Evolutionary conservation across 1,140 invertebrate species (phyloP).

Genomic region (Trigoniulus corallinus): DNA sequence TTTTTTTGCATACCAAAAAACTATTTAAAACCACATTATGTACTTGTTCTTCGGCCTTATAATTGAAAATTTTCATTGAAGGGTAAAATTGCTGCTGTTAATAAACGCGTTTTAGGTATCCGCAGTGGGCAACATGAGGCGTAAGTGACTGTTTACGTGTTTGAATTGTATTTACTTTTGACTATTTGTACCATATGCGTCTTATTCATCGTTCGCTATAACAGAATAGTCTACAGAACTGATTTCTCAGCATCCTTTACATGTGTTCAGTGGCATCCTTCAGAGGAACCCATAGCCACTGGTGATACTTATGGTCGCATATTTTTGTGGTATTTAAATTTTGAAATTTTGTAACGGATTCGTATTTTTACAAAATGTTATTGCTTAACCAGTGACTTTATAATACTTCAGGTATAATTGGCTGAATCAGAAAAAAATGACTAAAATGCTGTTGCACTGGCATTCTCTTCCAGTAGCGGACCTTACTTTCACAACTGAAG

Average conservation of each 20-base stretch:
- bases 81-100: no score
- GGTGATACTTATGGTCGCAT: not conserved
- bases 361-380: not conserved
- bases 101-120: no score
- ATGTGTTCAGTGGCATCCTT: not conserved
- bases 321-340: not conserved
- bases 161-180: no score
- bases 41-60: no score
- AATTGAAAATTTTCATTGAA: no score
- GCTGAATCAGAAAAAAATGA: slow-evolving; percentile 22
- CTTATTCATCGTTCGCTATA: no score
- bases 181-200: no score
- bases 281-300: not conserved
- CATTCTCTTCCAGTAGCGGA: slow-evolving; percentile 53
- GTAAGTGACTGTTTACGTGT: no score
- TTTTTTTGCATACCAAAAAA: no score
- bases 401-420: slow-evolving; percentile 39
- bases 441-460: slow-evolving; percentile 55
- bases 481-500: slow-evolving; percentile 47
- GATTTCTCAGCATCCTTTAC: not conserved
- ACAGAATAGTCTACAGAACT: no score
- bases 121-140: no score
- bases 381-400: not conserved
- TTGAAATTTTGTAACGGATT: not conserved
- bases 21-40: no score